Conservation (phyloP, 2,113 vertebrate genomes). For the Pteropus alecto region DNA sequence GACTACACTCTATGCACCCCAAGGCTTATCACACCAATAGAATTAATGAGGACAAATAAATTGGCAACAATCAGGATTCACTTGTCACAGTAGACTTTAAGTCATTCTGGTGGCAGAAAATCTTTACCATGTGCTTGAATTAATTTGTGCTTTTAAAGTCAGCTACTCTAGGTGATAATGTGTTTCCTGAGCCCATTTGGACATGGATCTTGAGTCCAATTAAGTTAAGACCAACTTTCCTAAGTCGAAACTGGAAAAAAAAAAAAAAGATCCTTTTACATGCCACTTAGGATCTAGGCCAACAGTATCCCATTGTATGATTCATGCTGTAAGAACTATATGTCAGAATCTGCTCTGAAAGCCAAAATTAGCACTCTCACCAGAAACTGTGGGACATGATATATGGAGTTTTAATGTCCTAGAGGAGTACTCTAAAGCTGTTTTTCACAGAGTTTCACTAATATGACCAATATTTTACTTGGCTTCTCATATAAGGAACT, state of each 20-base stretch:
- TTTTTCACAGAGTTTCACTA: background rate
- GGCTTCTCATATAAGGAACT: background rate
- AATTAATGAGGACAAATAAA: background rate
- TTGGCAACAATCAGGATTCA: background rate
- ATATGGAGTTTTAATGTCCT: background rate
- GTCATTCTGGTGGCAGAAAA: background rate
- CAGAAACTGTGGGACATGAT: background rate
- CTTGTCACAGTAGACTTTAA: background rate
- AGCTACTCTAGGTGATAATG: background rate
- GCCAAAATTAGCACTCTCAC: background rate
- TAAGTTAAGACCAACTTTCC: background rate
- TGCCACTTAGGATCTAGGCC: background rate
- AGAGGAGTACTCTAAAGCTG: background rate
- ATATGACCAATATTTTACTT: background rate
- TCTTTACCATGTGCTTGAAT: background rate
- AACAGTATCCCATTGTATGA: background rate
- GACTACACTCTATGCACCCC: background rate
- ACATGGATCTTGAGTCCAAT: background rate
- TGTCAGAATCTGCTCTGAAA: background rate
- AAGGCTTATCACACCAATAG: background rate
- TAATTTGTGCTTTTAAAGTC: background rate
- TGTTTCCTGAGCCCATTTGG: background rate
- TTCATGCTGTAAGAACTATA: background rate
- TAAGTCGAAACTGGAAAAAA: background rate
- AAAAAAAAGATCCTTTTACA: background rate